Evolutionary conservation across 2,888 invertebrate genomes (phyloP).

Genomic region (Rhingia rostrata): DNA sequence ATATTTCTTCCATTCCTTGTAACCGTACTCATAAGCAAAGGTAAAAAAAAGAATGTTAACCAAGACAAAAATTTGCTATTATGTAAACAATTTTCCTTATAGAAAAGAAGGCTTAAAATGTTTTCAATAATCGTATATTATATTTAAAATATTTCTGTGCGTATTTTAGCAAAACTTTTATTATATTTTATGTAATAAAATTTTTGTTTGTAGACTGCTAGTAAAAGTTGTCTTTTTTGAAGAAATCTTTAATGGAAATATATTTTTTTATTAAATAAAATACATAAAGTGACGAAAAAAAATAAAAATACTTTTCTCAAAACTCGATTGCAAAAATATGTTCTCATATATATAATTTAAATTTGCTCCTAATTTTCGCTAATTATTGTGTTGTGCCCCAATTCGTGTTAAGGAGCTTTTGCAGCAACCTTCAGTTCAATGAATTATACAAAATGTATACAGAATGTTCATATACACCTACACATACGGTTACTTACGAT

Average conservation of each 20-base stretch:
- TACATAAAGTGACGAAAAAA: not conserved
- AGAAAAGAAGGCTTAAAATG: not conserved
- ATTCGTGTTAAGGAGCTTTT: not conserved
- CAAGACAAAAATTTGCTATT: not conserved
- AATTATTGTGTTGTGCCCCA: not conserved
- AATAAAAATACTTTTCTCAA: not conserved
- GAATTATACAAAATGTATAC: not conserved
- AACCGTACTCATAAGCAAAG: conserved; percentile 32
- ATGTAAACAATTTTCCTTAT: conserved; percentile 13
- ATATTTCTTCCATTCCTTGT: conserved; percentile 29
- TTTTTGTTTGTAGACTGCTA: no score
- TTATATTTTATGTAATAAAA: no score
- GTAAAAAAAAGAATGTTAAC: conserved; percentile 10
- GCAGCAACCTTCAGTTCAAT: not conserved
- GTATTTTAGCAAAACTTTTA: not conserved
- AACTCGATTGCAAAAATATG: not conserved
- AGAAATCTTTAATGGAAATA: no score
- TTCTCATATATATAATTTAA: not conserved
- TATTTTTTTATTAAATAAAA: no score
- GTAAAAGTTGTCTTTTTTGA: no score
- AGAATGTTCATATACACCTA: not conserved
- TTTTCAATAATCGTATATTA: not conserved
- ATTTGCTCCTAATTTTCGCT: not conserved
- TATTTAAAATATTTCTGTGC: no score
- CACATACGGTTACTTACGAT: not conserved